Evolutionary conservation across 2,888 invertebrate species (phyloP).

Genomic region (Ectropis crepuscularia): DNA sequence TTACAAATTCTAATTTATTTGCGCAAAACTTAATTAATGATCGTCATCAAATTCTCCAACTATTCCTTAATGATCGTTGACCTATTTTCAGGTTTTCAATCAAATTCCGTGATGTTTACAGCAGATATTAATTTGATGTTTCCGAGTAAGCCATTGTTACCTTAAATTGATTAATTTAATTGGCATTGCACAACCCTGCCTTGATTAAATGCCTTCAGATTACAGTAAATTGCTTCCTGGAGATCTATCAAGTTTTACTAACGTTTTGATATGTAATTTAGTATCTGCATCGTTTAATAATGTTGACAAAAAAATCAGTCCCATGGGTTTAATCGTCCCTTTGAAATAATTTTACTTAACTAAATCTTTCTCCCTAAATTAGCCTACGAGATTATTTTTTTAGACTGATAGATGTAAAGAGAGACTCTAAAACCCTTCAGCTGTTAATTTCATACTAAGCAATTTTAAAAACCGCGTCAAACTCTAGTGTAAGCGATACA

Average conservation of each 20-base stretch:
- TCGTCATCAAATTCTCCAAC: not conserved
- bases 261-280: no score
- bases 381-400: no score
- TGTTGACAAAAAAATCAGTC: no score
- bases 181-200: conserved; percentile 27
- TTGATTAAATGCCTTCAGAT: conserved; percentile 35
- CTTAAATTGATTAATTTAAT: conserved; percentile 29
- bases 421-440: no score
- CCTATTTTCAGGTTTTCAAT: conserved; percentile 4
- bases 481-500: no score
- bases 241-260: not conserved
- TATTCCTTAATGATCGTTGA: not conserved
- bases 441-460: no score
- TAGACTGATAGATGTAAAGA: no score
- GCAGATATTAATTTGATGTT: conserved; percentile 26
- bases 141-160: conserved; percentile 28
- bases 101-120: conserved; percentile 11
- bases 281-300: no score
- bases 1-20: not conserved
- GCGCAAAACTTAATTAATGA: not conserved
- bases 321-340: no score
- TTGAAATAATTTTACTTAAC: no score
- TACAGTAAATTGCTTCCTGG: conserved; percentile 23
- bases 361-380: no score
- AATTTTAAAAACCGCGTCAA: no score